phyloP scores from a whole-genome alignment of 2,888 invertebrate genomes.

The Brenthis hecate region DNA sequence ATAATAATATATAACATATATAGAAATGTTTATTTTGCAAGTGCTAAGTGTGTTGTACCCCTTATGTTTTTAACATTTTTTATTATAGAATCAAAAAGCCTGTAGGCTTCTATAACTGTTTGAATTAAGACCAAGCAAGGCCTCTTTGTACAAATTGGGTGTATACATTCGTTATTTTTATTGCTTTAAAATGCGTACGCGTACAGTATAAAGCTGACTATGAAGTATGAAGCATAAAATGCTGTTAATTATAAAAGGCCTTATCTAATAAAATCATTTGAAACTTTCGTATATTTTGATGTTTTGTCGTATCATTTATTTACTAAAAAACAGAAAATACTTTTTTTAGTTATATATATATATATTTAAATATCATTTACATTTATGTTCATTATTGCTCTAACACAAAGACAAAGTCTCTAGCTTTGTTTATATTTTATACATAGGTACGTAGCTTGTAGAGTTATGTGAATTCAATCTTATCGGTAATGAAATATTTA shows the following conservation, averaged over 20 bases:
- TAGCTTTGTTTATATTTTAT: neutral
- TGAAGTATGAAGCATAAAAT: no score
- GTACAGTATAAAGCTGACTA: no score
- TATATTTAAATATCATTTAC: no score
- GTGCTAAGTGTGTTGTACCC: neutral
- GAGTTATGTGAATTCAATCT: neutral
- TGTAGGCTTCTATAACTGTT: neutral
- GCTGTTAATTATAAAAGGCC: no score
- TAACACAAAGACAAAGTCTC: neutral
- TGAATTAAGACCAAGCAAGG: no score
- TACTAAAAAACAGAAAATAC: neutral
- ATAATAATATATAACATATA: no score
- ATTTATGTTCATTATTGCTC: neutral
- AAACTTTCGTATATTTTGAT: no score
- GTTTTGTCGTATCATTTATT: no score
- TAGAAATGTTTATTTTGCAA: no score
- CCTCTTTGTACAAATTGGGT: neutral
- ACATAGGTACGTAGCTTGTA: neutral
- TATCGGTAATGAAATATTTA: constrained; percentile 14
- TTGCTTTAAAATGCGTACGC: no score
- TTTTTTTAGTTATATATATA: neutral
- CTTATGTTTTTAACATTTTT: neutral
- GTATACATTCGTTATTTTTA: no score
- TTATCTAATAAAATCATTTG: no score
- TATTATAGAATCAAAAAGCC: constrained; percentile 1